A percentile compares a stretch with the other conserved stretches of the same genome.
These are phyloP conservation scores for Cheilosia impressa DNA, from an alignment of 2,888 invertebrate genomes.

Conservation along the genomic window DNA sequence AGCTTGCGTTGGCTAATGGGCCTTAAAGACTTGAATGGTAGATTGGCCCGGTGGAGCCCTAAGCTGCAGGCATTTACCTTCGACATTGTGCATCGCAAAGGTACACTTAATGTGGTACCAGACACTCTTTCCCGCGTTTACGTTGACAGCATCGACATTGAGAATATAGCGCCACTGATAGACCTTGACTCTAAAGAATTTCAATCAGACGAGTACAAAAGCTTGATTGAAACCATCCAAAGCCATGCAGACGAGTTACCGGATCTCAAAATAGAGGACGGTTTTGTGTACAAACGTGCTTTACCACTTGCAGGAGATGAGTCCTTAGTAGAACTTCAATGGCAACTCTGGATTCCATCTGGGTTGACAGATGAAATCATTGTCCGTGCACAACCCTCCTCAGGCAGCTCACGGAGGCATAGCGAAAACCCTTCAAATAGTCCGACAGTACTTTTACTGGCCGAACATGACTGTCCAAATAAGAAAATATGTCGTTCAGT, in stretches of 20 bases:
- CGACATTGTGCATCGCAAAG: conserved; percentile 76
- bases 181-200: conserved; percentile 11
- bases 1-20: no score
- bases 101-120: conserved; percentile 18
- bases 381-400: conserved; percentile 25
- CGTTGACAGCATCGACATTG: not conserved
- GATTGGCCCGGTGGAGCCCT: no score
- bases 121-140: not conserved
- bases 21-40: no score
- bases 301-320: conserved; percentile 1
- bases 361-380: conserved; percentile 11
- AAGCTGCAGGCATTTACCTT: not conserved
- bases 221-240: not conserved
- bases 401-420: conserved; percentile 42
- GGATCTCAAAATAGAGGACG: not conserved
- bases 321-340: not conserved
- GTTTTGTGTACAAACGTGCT: not conserved
- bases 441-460: conserved; percentile 3
- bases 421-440: conserved; percentile 15
- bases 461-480: conserved; percentile 15
- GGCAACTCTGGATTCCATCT: conserved; percentile 36
- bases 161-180: not conserved
- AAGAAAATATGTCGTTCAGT: no score
- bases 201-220: not conserved
- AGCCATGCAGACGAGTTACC: not conserved